These are phyloP conservation scores for Meloidogyne chitwoodi DNA, from an alignment of 1,140 invertebrate genomes.

Conservation along the genomic window DNA sequence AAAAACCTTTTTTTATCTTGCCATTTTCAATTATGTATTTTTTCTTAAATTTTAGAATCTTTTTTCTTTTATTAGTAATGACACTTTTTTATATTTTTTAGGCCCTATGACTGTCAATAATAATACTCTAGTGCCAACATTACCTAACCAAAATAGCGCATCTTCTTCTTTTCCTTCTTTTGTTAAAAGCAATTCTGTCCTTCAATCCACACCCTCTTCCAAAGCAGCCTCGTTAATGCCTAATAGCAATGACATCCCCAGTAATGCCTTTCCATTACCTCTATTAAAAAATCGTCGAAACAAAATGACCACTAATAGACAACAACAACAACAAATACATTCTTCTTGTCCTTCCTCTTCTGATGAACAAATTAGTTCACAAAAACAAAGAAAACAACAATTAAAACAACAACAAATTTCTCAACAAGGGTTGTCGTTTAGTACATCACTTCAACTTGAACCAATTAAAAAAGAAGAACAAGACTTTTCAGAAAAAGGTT, in stretches of 20 bases:
- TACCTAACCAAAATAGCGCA: not conserved
- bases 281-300: conserved; percentile 5
- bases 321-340: conserved; percentile 1
- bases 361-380: conserved; percentile 32
- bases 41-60: not conserved
- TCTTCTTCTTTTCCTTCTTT: too few relatives aligned
- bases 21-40: conserved; percentile 6
- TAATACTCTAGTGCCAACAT: not conserved
- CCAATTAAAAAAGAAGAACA: conserved; percentile 13
- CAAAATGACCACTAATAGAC: not conserved
- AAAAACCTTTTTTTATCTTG: not conserved
- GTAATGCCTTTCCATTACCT: not conserved
- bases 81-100: not conserved
- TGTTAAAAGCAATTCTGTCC: not conserved
- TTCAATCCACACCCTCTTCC: not conserved
- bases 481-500: conserved; percentile 46
- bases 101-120: not conserved
- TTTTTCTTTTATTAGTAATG: not conserved
- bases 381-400: conserved; percentile 20
- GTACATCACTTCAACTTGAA: conserved; percentile 17
- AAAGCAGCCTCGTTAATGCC: not conserved
- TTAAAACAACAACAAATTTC: not conserved
- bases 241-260: not conserved
- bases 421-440: conserved; percentile 11
- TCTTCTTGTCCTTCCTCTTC: conserved; percentile 35